A percentile compares a stretch with the other conserved stretches of the same genome.
phyloP scores from a whole-genome alignment of 2,113 vertebrate genomes.

The Upupa epops region DNA sequence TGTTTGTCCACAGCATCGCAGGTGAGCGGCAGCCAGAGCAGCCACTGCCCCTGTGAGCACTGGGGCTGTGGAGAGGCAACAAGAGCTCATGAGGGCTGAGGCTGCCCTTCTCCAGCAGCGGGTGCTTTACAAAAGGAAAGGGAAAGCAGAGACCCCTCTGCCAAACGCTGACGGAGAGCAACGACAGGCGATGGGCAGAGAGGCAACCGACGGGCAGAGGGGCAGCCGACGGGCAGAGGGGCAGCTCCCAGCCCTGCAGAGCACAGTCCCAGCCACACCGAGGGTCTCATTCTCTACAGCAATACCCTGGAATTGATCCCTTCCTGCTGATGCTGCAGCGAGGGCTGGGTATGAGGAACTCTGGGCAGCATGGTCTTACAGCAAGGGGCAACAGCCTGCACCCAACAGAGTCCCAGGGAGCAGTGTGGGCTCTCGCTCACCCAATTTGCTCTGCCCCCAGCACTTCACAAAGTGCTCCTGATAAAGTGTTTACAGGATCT shows the following conservation, averaged over 20 bases:
- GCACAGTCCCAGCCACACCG: neutral
- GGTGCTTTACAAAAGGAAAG: neutral
- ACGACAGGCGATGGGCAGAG: neutral
- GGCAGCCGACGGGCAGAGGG: too few relatives aligned
- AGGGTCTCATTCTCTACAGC: neutral
- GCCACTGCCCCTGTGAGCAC: neutral
- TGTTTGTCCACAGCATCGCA: accelerated
- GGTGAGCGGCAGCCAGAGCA: neutral
- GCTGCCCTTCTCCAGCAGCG: neutral
- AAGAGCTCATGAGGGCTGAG: accelerated
- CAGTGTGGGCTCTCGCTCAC: neutral
- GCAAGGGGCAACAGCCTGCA: accelerated
- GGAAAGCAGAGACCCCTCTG: neutral
- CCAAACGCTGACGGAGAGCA: neutral
- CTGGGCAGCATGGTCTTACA: accelerated
- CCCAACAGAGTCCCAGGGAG: neutral
- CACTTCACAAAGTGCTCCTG: neutral
- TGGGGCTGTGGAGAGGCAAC: neutral
- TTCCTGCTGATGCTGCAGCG: neutral
- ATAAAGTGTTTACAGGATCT: neutral
- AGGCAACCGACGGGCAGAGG: too few relatives aligned
- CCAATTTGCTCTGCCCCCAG: neutral
- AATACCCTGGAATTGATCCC: accelerated
- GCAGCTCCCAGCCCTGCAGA: too few relatives aligned
- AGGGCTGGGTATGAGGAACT: neutral